Base-by-base conservation (phyloP, 1,140 invertebrate species). In the Drosophila saltans region DNA sequence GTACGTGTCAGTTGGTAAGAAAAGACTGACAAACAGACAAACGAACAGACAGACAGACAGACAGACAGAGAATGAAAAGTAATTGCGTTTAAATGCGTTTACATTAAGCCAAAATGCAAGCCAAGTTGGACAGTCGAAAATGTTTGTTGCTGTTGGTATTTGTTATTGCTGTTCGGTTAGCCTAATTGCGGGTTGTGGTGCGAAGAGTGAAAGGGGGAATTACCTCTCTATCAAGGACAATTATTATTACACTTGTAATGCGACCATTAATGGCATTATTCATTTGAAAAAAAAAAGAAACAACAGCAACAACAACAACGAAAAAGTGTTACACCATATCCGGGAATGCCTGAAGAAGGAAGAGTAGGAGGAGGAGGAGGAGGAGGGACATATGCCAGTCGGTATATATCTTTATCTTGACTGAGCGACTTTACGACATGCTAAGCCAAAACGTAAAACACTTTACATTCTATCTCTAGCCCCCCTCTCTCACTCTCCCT, bases 211-310 rank as follows among this genome's bases (percentile, higher is more conserved):
- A 70, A 56, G 48, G n/a, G 16, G 16, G 58, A 52, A 62, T 62
- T 43, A n/a, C 36, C 30, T 52, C 69, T 80, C 75, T 74, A 80
- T 80, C 84, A 90, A 84, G 85, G 85, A 89, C 84, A 89, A 90
- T 89, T 85, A 89, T 89, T 84, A 88, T 89, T 89, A 88, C 77
- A 88, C 84, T 88, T 88, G 84, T 88, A 88, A 84, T 80, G 75
- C 57, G 78, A 59, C 60, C 78, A 75, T 79, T 81, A 81, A 81
- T 89, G 78, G 72, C 71, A 89, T 89, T 89, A 89, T 90, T 90
- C 78, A 72, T 65, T 11, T 66, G 36, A 41, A 30, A 30, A 48
- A 52, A 74, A 39, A 39, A 16, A 30, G 11, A 62, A 69, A 52
- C 45, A 65, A 63, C 65, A 69, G 52, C 55, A 65, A 63, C 39